Evolutionary conservation across 53 echinoderm and acorn worm genomes (phyloP).

Genomic region (Pentamera pediparva): DNA sequence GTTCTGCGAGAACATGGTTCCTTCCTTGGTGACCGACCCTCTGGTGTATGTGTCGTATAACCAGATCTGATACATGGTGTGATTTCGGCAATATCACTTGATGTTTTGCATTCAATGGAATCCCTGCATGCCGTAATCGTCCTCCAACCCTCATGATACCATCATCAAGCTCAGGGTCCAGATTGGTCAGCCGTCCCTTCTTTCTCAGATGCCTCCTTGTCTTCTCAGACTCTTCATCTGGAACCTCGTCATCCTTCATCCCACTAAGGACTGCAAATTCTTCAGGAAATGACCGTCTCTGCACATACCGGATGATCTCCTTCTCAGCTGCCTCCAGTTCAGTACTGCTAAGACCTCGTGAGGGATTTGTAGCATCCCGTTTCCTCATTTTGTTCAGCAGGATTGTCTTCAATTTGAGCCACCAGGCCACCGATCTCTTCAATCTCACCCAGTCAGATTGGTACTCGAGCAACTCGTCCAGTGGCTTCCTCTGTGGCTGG

Average conservation of each 20-base stretch:
- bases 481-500: constrained; percentile 7
- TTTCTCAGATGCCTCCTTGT: neutral
- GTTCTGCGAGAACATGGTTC: constrained; percentile 46
- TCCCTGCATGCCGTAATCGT: constrained; percentile 34
- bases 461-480: constrained; percentile 16
- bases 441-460: constrained; percentile 40
- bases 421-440: constrained; percentile 47
- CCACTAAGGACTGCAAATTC: neutral
- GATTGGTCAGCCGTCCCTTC: constrained; percentile 2
- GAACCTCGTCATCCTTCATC: neutral
- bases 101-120: constrained; percentile 36
- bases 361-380: neutral
- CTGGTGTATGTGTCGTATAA: constrained; percentile 48
- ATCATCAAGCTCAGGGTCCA: constrained; percentile 36
- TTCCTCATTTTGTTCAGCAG: neutral
- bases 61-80: constrained; percentile 30
- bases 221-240: neutral
- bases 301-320: constrained; percentile 3
- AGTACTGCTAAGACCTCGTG: neutral
- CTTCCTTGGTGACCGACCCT: constrained; percentile 43
- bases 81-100: constrained; percentile 51
- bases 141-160: constrained; percentile 46
- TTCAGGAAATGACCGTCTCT: neutral
- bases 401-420: constrained; percentile 15
- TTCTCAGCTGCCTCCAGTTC: constrained; percentile 21